Evolutionary conservation across 2,113 vertebrate genomes (phyloP).

Genomic region (Ceyx cyanopectus): DNA sequence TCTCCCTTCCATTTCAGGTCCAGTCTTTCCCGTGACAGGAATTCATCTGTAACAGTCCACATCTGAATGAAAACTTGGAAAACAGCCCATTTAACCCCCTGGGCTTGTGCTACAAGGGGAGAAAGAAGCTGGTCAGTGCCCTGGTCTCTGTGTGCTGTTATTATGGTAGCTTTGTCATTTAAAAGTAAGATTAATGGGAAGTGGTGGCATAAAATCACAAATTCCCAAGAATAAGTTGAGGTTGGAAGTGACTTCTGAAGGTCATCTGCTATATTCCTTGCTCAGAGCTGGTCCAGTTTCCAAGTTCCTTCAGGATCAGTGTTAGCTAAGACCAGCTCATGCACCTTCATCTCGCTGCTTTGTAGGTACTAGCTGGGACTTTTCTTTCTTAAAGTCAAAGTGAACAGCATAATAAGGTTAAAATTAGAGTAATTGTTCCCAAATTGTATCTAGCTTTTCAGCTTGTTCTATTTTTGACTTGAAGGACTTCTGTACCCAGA

Average conservation of each 20-base stretch:
- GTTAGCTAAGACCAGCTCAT: not conserved
- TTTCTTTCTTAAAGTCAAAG: not conserved
- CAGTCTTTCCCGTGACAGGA: fast-evolving
- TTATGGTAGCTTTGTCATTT: not conserved
- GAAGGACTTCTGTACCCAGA: slow-evolving; percentile 17
- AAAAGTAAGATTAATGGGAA: not conserved
- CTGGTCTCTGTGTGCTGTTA: not conserved
- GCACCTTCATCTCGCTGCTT: not conserved
- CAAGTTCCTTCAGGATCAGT: not conserved
- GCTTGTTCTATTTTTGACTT: slow-evolving; percentile 49
- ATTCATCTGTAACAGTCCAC: not conserved
- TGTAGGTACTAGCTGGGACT: not conserved
- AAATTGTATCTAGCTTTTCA: slow-evolving; percentile 9
- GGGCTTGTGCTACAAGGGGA: not conserved
- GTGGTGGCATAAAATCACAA: not conserved
- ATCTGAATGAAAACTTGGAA: not conserved
- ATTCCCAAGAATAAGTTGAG: not conserved
- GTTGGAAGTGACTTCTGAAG: not conserved
- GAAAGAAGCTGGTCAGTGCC: not conserved
- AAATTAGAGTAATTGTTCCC: slow-evolving; percentile 30
- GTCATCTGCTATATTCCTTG: not conserved
- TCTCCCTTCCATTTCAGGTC: not conserved
- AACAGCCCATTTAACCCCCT: not conserved
- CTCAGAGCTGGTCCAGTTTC: not conserved
- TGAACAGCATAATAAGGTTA: not conserved